Conservation (phyloP, 2,888 invertebrate species). For the Hyles lineata region DNA sequence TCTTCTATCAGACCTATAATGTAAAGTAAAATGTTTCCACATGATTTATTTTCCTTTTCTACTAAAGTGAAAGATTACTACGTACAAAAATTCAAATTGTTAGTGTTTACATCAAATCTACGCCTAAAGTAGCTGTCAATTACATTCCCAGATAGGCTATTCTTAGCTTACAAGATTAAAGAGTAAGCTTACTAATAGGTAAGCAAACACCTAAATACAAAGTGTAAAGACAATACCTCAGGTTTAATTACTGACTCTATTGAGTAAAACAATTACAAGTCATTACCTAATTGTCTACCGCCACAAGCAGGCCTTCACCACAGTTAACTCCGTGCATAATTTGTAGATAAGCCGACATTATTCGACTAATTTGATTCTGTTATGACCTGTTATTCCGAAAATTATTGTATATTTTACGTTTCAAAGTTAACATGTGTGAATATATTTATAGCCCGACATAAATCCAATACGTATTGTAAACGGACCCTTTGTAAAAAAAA, state of each 20-base stretch:
- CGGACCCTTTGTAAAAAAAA: constrained; percentile 8
- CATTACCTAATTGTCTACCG: constrained; percentile 43
- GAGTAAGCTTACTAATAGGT: neutral
- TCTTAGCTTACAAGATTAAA: no score
- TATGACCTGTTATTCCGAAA: neutral
- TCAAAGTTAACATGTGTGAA: neutral
- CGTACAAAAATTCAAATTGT: no score
- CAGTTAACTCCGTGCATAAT: constrained; percentile 37
- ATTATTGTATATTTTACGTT: neutral
- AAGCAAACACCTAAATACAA: neutral
- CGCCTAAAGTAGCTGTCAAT: no score
- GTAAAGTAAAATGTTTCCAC: no score
- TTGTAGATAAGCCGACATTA: constrained; percentile 8
- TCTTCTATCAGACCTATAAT: no score
- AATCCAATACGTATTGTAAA: constrained; percentile 11
- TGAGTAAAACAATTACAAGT: constrained; percentile 29
- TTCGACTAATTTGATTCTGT: constrained; percentile 3
- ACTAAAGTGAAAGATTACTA: no score
- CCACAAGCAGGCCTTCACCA: constrained; percentile 44
- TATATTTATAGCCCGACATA: constrained; percentile 4
- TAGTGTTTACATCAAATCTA: no score
- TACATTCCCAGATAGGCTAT: no score
- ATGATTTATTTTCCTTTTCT: no score
- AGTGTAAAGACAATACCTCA: constrained; percentile 1
- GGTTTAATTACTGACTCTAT: constrained; percentile 34